A percentile compares a stretch with the other conserved stretches of the same genome.
These are phyloP conservation scores for Ascidia mentula DNA, from an alignment of 23 tunicate genomes.

Conservation along the genomic window DNA sequence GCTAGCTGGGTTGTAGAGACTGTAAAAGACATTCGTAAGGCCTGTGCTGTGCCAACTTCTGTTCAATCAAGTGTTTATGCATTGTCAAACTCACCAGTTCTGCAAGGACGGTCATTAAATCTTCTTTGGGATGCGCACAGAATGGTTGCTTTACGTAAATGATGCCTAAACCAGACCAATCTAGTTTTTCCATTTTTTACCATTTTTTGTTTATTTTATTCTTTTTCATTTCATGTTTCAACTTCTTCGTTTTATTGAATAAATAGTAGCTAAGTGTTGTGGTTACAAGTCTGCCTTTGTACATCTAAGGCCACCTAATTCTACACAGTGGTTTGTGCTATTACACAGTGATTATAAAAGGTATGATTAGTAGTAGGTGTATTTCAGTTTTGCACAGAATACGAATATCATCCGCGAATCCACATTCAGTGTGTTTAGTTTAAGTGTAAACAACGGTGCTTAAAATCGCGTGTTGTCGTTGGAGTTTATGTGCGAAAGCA, in stretches of 20 bases:
- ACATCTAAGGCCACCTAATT: no score
- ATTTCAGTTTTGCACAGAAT: no score
- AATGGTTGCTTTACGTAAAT: conserved; percentile 51
- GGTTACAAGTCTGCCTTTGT: no score
- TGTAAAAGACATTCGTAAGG: conserved; percentile 20
- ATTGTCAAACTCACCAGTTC: conserved; percentile 52
- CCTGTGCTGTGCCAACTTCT: conserved; percentile 43
- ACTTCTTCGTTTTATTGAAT: neutral
- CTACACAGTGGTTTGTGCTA: no score
- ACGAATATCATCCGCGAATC: no score
- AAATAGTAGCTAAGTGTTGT: no score
- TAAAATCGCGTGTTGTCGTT: no score
- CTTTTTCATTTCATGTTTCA: neutral
- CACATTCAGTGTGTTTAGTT: no score
- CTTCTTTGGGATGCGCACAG: conserved; percentile 61
- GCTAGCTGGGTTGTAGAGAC: conserved; percentile 35
- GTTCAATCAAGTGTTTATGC: conserved; percentile 41
- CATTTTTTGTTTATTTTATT: neutral
- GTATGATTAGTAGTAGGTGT: no score
- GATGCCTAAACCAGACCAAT: neutral
- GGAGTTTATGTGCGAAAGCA: no score
- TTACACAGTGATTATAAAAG: no score
- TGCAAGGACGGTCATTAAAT: conserved; percentile 53
- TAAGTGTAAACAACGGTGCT: no score
- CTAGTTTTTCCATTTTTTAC: neutral